Evolutionary conservation across 2,888 invertebrate species (phyloP).

Genomic region (Petrolisthes manimaculis): DNA sequence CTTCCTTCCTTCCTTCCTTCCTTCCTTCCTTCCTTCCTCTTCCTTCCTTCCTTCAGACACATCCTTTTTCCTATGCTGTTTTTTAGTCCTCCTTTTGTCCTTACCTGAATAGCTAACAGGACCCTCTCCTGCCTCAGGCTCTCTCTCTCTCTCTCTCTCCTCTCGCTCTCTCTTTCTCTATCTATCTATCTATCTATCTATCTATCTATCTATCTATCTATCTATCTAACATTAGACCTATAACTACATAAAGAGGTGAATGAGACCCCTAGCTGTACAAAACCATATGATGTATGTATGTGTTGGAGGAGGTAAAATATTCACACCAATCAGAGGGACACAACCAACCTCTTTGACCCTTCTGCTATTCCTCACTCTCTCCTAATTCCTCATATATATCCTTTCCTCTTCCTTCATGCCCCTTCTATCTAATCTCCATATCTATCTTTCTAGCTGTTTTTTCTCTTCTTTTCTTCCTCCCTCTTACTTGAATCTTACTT

Average conservation of each 20-base stretch:
- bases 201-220: background rate
- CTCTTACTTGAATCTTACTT: background rate
- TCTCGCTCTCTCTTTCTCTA: background rate
- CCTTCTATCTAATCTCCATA: background rate
- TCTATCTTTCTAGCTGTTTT: background rate
- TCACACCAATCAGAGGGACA: background rate
- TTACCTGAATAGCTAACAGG: background rate
- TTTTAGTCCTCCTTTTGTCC: background rate
- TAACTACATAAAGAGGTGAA: too few species aligned
- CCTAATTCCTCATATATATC: background rate
- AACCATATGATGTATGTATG: too few species aligned
- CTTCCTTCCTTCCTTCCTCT: background rate
- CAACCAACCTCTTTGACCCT: background rate
- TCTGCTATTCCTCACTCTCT: background rate
- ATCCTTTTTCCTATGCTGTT: background rate
- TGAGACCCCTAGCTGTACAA: too few species aligned
- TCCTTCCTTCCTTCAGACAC: too few species aligned
- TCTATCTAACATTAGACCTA: too few species aligned
- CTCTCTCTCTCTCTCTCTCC: background rate
- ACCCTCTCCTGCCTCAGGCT: background rate
- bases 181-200: background rate
- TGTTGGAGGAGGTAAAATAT: too few species aligned
- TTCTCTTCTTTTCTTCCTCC: background rate
- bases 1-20: background rate
- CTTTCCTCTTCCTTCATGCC: background rate